Percentiles rank a stretch among this genome's conserved stretches.
These are phyloP conservation scores for Stichodactyla helianthus DNA, from an alignment of 64 coral and sea anemone species.

Conservation along the genomic window DNA sequence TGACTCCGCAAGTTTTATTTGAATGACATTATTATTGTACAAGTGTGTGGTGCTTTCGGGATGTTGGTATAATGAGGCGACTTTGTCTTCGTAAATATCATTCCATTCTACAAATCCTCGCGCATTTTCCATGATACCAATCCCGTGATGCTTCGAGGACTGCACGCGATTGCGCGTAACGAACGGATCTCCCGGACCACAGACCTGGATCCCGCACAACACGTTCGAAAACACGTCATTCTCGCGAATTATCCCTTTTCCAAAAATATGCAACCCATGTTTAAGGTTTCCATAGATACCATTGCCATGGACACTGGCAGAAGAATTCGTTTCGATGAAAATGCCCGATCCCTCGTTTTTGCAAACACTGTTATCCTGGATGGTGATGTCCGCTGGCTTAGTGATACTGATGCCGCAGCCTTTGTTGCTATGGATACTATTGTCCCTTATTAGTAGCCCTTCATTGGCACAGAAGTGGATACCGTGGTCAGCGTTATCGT, in stretches of 20 bases:
- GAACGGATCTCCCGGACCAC: slow-evolving; percentile 90
- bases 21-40: slow-evolving; percentile 60
- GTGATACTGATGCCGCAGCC: slow-evolving; percentile 80
- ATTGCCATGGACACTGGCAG: slow-evolving; percentile 78
- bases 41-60: slow-evolving; percentile 75
- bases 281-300: slow-evolving; percentile 90
- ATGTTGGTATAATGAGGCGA: slow-evolving; percentile 45
- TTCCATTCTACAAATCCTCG: slow-evolving; percentile 81
- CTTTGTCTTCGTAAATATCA: slow-evolving; percentile 56
- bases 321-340: slow-evolving; percentile 55
- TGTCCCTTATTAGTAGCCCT: slow-evolving; percentile 71
- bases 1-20: slow-evolving; percentile 32
- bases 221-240: slow-evolving; percentile 91
- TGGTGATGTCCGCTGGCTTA: slow-evolving; percentile 75
- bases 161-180: slow-evolving; percentile 76
- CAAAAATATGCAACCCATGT: slow-evolving; percentile 64
- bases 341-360: slow-evolving; percentile 76
- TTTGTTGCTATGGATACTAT: slow-evolving; percentile 77
- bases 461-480: slow-evolving; percentile 81
- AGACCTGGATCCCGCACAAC: slow-evolving; percentile 63
- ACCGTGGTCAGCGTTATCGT: slow-evolving; percentile 75
- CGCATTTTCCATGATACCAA: slow-evolving; percentile 69
- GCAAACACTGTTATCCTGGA: slow-evolving; percentile 82
- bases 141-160: slow-evolving; percentile 58
- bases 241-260: slow-evolving; percentile 79